A percentile compares a stretch with the other conserved stretches of the same genome.
phyloP scores from a whole-genome alignment of 2,113 vertebrate genomes.

The Clarias magur region DNA sequence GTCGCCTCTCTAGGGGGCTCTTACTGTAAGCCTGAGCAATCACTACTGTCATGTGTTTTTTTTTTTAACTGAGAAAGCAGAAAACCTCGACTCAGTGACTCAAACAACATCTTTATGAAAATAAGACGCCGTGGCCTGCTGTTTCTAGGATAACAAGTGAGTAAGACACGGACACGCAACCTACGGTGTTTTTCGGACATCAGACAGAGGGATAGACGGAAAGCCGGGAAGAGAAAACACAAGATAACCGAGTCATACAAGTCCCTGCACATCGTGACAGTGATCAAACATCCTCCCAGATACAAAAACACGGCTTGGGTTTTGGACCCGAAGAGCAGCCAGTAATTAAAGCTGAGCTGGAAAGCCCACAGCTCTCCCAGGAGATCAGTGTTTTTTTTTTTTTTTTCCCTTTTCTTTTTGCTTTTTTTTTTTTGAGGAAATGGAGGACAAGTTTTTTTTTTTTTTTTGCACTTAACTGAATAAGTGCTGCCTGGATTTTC shows the following conservation, averaged over 20 bases:
- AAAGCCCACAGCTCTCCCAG: constrained; percentile 45
- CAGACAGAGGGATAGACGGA: not conserved
- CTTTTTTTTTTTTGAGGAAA: constrained; percentile 13
- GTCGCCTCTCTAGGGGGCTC: constrained; percentile 10
- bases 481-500: constrained; percentile 25
- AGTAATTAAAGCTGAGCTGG: constrained; percentile 50
- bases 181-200: constrained; percentile 22
- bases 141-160: constrained; percentile 34
- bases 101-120: constrained; percentile 30
- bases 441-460: not conserved
- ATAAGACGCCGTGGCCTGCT: constrained; percentile 18
- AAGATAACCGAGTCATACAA: constrained; percentile 37
- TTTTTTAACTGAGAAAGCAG: constrained; percentile 36
- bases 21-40: constrained; percentile 44
- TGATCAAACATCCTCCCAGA: constrained; percentile 26
- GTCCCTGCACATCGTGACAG: constrained; percentile 35
- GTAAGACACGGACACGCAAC: constrained; percentile 31
- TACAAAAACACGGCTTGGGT: constrained; percentile 36
- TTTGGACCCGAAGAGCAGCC: constrained; percentile 43
- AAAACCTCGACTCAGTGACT: constrained; percentile 33
- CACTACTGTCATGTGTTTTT: constrained; percentile 30
- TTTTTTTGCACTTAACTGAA: constrained; percentile 13
- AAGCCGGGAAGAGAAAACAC: constrained; percentile 11
- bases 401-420: constrained; percentile 16
- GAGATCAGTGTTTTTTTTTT: constrained; percentile 42